Percentiles rank a stretch among this genome's conserved stretches.
Evolutionary conservation across 2,888 invertebrate species (phyloP).

Genomic region (Deilephila porcellus): DNA sequence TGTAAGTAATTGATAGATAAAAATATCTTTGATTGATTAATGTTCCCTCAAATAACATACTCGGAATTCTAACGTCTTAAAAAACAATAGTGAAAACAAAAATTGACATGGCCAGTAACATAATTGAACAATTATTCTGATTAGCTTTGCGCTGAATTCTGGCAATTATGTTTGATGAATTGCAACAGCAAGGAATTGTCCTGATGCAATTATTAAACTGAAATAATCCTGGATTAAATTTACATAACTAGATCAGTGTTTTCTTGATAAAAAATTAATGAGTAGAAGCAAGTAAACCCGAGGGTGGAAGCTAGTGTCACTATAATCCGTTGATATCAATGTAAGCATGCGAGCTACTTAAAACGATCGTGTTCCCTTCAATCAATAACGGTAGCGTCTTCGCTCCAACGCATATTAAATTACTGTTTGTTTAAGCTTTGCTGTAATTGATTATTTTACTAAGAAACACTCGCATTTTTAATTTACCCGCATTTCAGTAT

Average conservation of each 20-base stretch:
- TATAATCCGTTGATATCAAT: slow-evolving; percentile 45
- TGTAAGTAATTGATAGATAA: no score
- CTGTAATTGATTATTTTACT: slow-evolving; percentile 34
- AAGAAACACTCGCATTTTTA: not conserved
- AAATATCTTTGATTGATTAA: no score
- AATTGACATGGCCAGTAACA: no score
- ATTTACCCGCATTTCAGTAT: slow-evolving; percentile 1
- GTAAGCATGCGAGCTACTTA: slow-evolving; percentile 44
- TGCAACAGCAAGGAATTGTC: no score
- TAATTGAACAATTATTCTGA: no score
- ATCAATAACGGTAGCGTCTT: slow-evolving; percentile 55
- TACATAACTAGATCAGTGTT: not conserved
- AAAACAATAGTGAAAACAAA: no score
- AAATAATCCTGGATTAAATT: no score
- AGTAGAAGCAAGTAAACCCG: not conserved
- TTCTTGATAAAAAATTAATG: not conserved
- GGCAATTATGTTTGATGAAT: no score
- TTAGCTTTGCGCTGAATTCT: no score
- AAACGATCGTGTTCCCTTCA: slow-evolving; percentile 51
- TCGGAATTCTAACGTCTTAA: no score
- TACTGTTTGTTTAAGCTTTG: slow-evolving; percentile 38
- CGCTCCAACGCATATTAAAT: slow-evolving; percentile 35
- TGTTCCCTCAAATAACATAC: no score
- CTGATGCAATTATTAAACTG: no score
- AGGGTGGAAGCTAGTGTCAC: not conserved